Evolutionary conservation across 2,888 invertebrate species (phyloP).

Genomic region (Serrognathus titanus): DNA sequence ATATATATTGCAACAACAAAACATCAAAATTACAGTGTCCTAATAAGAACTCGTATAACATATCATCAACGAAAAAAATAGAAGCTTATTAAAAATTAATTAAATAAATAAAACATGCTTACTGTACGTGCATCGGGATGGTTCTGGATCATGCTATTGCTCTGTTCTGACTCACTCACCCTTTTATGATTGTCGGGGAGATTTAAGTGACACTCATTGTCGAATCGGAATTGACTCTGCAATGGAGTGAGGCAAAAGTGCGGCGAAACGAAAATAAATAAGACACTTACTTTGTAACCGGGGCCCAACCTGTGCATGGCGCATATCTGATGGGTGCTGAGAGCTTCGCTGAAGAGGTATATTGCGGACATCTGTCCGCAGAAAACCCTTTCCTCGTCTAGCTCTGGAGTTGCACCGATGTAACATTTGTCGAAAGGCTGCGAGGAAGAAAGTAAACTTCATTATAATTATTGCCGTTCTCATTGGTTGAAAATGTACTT

Average conservation of each 20-base stretch:
- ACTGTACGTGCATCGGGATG: constrained; percentile 54
- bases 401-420: constrained; percentile 95
- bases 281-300: constrained; percentile 84
- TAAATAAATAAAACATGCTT: constrained; percentile 51
- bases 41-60: background rate
- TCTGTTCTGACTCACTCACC: constrained; percentile 69
- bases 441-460: constrained; percentile 25
- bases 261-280: background rate
- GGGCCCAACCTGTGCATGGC: constrained; percentile 98
- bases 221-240: constrained; percentile 99
- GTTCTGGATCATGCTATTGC: constrained; percentile 45
- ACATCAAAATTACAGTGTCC: background rate
- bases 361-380: constrained; percentile 99
- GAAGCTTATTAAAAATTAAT: constrained; percentile 21
- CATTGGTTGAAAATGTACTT: too few relatives aligned
- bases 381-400: constrained; percentile 95
- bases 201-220: constrained; percentile 98
- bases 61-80: background rate
- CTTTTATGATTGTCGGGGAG: constrained; percentile 97
- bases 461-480: too few relatives aligned
- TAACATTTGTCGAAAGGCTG: constrained; percentile 99
- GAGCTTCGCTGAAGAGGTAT: constrained; percentile 96
- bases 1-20: constrained; percentile 2
- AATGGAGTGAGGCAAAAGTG: constrained; percentile 34
- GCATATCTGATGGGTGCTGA: constrained; percentile 96